phyloP scores from a whole-genome alignment of 92 coral and sea anemone genomes.

The Virgularia gustaviana region DNA sequence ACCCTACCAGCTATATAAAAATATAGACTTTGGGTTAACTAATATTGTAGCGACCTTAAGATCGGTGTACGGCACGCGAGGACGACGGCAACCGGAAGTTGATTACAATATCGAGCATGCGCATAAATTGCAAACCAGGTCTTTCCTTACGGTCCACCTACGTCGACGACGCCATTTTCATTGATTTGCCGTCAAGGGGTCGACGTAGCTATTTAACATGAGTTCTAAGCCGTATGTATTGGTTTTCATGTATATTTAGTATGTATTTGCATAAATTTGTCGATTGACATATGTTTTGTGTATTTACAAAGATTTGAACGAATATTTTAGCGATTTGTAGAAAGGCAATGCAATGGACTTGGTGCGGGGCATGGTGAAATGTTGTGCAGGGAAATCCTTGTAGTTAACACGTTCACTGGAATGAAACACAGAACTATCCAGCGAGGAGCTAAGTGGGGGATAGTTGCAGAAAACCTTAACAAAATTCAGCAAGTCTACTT shows the following conservation, averaged over 20 bases:
- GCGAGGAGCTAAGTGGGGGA: slow-evolving; percentile 51
- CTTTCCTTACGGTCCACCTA: slow-evolving; percentile 29
- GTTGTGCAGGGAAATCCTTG: slow-evolving; percentile 48
- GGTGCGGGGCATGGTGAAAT: slow-evolving; percentile 31
- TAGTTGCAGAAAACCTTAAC: slow-evolving; percentile 49
- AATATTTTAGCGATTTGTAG: slow-evolving; percentile 27
- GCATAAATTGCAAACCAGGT: slow-evolving; percentile 24
- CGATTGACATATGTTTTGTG: slow-evolving; percentile 21
- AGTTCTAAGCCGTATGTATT: slow-evolving; percentile 25
- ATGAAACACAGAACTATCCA: slow-evolving; percentile 45
- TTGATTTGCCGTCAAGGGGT: slow-evolving; percentile 45
- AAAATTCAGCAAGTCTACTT: slow-evolving; percentile 30
- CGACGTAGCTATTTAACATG: slow-evolving; percentile 48
- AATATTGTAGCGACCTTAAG: slow-evolving; percentile 45
- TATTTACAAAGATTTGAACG: slow-evolving; percentile 10
- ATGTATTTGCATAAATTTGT: slow-evolving; percentile 11
- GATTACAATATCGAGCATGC: slow-evolving; percentile 40
- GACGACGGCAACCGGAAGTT: slow-evolving; percentile 39
- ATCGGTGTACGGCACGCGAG: neutral
- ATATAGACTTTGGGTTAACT: too few species aligned
- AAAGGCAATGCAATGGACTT: slow-evolving; percentile 46
- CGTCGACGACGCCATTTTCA: slow-evolving; percentile 53
- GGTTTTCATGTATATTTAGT: slow-evolving; percentile 6
- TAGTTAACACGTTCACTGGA: slow-evolving; percentile 47
- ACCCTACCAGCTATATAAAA: too few species aligned